Conservation (phyloP, 2,888 invertebrate genomes). For the Macrosiphum euphorbiae region DNA sequence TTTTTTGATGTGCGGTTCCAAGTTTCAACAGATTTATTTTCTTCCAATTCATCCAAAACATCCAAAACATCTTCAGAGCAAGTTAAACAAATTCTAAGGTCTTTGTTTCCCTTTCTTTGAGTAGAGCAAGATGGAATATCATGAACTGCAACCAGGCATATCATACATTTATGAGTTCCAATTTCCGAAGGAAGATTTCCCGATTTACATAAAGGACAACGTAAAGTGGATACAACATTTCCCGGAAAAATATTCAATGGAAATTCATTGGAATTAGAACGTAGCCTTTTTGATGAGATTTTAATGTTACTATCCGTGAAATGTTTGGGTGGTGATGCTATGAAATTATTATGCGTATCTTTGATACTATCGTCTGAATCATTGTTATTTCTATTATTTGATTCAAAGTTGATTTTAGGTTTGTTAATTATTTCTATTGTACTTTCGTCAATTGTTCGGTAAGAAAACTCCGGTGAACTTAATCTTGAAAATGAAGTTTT, state of each 20-base stretch:
- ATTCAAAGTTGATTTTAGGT: too few relatives aligned
- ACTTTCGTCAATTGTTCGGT: too few relatives aligned
- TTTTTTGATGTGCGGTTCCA: background rate
- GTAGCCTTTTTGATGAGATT: background rate
- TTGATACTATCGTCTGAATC: background rate
- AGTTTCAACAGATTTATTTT: constrained; percentile 15
- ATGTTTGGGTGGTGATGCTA: background rate
- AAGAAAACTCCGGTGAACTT: too few relatives aligned
- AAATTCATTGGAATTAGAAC: background rate
- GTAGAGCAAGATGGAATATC: background rate
- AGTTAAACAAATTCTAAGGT: background rate
- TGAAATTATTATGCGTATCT: background rate
- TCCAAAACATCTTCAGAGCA: background rate
- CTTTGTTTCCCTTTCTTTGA: background rate
- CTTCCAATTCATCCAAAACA: background rate
- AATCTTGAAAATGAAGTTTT: too few relatives aligned
- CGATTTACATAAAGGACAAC: background rate
- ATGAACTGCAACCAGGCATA: background rate
- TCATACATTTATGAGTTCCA: background rate
- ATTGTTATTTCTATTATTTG: background rate
- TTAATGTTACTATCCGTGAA: background rate
- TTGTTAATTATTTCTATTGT: too few relatives aligned
- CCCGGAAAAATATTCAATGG: background rate
- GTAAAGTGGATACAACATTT: background rate
- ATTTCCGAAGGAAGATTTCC: background rate